A percentile compares a stretch with the other conserved stretches of the same genome.
Evolutionary conservation across 2,113 vertebrate genomes (phyloP).

Genomic region (Zootoca vivipara): DNA sequence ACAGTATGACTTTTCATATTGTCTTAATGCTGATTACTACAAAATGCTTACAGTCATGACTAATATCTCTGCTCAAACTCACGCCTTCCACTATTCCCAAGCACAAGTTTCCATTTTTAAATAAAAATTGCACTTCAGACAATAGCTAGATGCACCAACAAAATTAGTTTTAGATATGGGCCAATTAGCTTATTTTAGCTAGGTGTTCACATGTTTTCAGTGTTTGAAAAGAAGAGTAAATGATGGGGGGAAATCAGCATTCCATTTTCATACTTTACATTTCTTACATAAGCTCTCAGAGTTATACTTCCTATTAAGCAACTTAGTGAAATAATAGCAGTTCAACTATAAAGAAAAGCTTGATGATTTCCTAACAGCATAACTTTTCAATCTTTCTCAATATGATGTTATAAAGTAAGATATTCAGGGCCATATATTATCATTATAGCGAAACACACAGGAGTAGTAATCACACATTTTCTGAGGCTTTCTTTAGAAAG

Average conservation of each 20-base stretch:
- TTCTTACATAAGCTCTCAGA: neutral
- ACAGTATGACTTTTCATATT: constrained; percentile 40
- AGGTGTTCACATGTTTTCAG: neutral
- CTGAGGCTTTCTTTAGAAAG: neutral
- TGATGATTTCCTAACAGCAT: neutral
- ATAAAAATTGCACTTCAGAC: no score
- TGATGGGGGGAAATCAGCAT: constrained; percentile 2
- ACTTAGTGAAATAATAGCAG: constrained; percentile 49
- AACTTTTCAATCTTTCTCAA: neutral
- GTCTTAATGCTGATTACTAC: constrained; percentile 47
- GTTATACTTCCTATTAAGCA: neutral
- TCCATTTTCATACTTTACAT: neutral
- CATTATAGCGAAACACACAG: constrained; percentile 29
- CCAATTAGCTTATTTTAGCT: neutral
- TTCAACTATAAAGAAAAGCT: neutral
- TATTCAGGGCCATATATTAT: neutral
- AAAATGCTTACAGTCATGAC: neutral
- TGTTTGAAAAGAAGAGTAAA: neutral
- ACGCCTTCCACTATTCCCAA: neutral
- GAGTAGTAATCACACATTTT: constrained; percentile 26
- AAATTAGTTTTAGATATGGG: neutral
- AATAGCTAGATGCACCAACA: neutral
- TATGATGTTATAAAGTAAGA: constrained; percentile 36
- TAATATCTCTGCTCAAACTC: constrained; percentile 14
- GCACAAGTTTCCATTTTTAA: neutral